Evolutionary conservation across 1,140 invertebrate species (phyloP).

Genomic region (Microplitis mediator): DNA sequence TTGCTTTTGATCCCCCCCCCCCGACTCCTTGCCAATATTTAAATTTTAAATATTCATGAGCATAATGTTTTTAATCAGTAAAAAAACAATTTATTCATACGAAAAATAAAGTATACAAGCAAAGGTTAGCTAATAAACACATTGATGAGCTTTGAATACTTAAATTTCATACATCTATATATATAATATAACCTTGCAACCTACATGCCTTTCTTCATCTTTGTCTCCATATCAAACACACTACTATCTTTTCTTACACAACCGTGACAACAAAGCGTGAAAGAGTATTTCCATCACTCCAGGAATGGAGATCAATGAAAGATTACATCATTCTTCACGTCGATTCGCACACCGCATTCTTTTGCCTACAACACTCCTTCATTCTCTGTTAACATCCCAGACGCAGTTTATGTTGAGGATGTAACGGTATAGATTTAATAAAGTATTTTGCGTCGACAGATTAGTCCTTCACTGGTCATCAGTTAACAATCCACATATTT

Average conservation of each 20-base stretch:
- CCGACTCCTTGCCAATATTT: no score
- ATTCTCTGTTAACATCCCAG: background rate
- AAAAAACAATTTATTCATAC: background rate
- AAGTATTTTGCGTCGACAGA: background rate
- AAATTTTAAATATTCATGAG: no score
- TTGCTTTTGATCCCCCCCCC: no score
- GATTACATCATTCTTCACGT: constrained; percentile 14
- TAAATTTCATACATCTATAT: background rate
- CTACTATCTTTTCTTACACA: background rate
- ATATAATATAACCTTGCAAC: background rate
- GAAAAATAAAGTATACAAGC: constrained; percentile 7
- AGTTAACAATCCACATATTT: background rate
- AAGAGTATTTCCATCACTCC: constrained; percentile 15
- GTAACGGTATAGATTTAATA: background rate
- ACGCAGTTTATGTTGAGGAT: background rate
- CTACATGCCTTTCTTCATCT: background rate
- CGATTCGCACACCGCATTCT: constrained; percentile 14
- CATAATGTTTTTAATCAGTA: no score
- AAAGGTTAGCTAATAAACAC: constrained; percentile 1
- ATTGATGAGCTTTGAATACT: background rate
- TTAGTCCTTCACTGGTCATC: constrained; percentile 2
- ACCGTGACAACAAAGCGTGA: background rate
- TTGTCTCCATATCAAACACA: background rate
- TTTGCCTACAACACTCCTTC: constrained; percentile 3
- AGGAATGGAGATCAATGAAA: constrained; percentile 21